Percentiles rank a stretch among this genome's conserved stretches.
These are phyloP conservation scores for Athalia cordata DNA, from an alignment of 2,888 invertebrate genomes.

Conservation along the genomic window DNA sequence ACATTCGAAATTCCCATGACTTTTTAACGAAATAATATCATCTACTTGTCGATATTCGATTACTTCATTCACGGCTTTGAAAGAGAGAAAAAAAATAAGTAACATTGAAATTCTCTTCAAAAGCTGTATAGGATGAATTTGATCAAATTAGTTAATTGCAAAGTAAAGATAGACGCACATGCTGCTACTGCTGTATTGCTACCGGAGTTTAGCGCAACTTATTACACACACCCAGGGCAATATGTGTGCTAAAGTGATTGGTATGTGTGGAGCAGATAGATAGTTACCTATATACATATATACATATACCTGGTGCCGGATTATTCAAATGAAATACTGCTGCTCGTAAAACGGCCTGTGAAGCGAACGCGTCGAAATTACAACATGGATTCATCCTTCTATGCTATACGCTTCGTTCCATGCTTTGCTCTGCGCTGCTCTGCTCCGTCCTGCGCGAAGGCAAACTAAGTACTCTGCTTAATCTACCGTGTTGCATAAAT, in stretches of 20 bases:
- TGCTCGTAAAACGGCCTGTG: constrained; percentile 51
- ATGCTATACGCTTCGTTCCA: not conserved
- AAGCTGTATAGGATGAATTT: not conserved
- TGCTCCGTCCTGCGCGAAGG: constrained; percentile 27
- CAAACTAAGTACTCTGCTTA: constrained; percentile 60
- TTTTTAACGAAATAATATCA: too few species aligned
- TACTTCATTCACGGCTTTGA: too few species aligned
- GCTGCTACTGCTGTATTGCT: not conserved
- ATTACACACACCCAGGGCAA: not conserved
- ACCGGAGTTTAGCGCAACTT: not conserved
- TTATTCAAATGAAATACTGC: constrained; percentile 45
- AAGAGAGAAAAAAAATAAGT: too few species aligned
- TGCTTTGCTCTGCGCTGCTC: not conserved
- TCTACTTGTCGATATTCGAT: too few species aligned
- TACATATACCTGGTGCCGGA: constrained; percentile 20
- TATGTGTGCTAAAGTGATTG: not conserved
- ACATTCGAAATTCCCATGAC: too few species aligned
- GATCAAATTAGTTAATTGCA: constrained; percentile 40
- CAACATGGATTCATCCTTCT: constrained; percentile 48
- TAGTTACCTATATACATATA: not conserved
- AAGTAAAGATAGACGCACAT: not conserved
- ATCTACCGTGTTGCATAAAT: constrained; percentile 66
- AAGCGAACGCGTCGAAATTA: constrained; percentile 51
- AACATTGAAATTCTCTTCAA: not conserved
- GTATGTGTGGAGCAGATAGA: not conserved